These are phyloP conservation scores for Nemoura dubitans DNA, from an alignment of 2,888 invertebrate species.

Conservation along the genomic window DNA sequence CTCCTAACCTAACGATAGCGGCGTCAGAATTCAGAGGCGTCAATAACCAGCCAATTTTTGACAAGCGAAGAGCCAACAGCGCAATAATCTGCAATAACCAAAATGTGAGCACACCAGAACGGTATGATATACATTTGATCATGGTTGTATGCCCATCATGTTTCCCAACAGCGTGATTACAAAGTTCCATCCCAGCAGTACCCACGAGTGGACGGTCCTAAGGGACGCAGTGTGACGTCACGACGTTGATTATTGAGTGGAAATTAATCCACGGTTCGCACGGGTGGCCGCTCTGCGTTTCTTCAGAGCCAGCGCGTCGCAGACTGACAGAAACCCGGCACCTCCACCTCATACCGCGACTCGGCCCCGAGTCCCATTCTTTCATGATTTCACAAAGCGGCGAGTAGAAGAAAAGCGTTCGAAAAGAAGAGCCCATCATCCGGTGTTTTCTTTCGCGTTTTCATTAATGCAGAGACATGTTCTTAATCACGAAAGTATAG, in stretches of 20 bases:
- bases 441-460: slow-evolving; percentile 7
- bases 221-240: neutral
- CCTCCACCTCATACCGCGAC: no score
- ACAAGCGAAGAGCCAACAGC: neutral
- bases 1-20: neutral
- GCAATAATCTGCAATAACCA: neutral
- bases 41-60: neutral
- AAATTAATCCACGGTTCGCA: neutral
- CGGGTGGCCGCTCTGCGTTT: neutral
- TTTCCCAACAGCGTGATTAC: no score
- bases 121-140: neutral
- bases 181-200: neutral
- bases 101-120: neutral
- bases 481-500: slow-evolving; percentile 12
- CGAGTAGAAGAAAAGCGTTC: neutral
- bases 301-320: neutral
- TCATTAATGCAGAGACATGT: slow-evolving; percentile 7
- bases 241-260: neutral
- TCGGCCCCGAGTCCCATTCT: neutral
- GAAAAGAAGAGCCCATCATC: neutral
- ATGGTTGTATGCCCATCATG: neutral
- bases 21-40: neutral
- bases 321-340: neutral
- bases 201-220: neutral
- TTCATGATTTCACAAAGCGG: no score